Evolutionary conservation across 1,140 invertebrate species (phyloP), one percentile per base, ranked within the genome.

Genomic region (Zeugodacus cucurbitae): DNA sequence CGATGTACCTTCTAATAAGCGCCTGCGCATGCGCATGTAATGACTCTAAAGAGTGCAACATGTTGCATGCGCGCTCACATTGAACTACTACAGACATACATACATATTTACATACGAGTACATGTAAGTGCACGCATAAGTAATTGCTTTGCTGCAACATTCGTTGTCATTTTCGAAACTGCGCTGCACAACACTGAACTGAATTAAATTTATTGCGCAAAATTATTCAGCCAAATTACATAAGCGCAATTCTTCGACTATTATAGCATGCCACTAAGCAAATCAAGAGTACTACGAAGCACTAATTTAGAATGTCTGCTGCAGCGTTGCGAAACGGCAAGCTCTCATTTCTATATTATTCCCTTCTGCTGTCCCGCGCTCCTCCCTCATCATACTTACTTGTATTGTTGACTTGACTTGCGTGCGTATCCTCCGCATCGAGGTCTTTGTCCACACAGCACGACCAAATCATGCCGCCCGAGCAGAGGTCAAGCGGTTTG

Each of bases 401-500:
- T 91, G 97, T 97, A 94, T 98, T 98, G 91, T 97, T 96, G 1
- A 97, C 94, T 17, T 94, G 94, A 93, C 93, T 93, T 67, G 94
- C 89, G 93, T 95, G 94, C 90, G 90, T 95, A 48, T 92, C 91
- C 87, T 89, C 90, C 78, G 91, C 89, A 29, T 91, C 90, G 78
- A 91, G 93, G 48, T 97, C 96, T 89, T 96, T 95, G 92, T 98
- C 97, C 0, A 99, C 96, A 91, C 98, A 99, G 93, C 98, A 99
- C 14, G 97, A 97, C 97, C 97, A 98, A 89, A 98, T 97, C 94
- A 98, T 96, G 41, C 98, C 98, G 70, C 98, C 98, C n/a, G 97
- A 98, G 93, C 98, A 99, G 0, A 98, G 95, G 94, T 99, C 98
- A 90, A 98, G 92, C 0, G 98, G 97, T 88, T 97, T 96, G 20